Percentiles rank a stretch among this genome's conserved stretches.
Evolutionary conservation across 2,888 invertebrate species (phyloP).

Genomic region (Ormia ochracea): DNA sequence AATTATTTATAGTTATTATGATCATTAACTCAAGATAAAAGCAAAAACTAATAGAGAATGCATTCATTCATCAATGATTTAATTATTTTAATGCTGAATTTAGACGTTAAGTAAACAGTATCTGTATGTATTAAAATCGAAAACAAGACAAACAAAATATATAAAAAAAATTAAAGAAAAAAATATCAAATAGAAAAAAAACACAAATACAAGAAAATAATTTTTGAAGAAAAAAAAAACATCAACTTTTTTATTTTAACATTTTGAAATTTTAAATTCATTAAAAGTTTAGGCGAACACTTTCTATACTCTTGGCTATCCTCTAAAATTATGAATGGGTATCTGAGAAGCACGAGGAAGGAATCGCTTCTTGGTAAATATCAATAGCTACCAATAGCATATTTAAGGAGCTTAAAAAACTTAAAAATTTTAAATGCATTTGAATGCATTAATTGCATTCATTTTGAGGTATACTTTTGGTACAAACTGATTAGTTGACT

Average conservation of each 20-base stretch:
- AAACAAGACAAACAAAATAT: conserved; percentile 10
- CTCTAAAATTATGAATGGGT: no score
- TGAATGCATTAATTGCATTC: no score
- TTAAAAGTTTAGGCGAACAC: no score
- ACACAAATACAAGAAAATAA: conserved; percentile 56
- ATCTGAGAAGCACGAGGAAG: no score
- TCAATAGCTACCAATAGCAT: no score
- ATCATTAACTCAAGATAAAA: conserved; percentile 25
- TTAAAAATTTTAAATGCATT: no score
- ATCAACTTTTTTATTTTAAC: conserved; percentile 5
- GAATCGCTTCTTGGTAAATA: no score
- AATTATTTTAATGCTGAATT: conserved; percentile 50
- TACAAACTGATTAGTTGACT: no score
- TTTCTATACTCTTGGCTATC: no score
- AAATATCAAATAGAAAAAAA: conserved; percentile 34
- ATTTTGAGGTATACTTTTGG: no score
- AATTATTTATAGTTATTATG: conserved; percentile 37
- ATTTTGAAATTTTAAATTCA: no score
- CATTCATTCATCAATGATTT: conserved; percentile 41
- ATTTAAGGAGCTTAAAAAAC: no score
- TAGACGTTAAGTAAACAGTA: conserved; percentile 49
- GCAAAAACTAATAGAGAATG: not conserved
- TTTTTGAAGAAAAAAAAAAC: conserved; percentile 55
- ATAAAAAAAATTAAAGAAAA: conserved; percentile 38
- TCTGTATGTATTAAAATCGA: conserved; percentile 38